Conservation (phyloP, 2,888 invertebrate genomes). For the Napeogenes sylphis region DNA sequence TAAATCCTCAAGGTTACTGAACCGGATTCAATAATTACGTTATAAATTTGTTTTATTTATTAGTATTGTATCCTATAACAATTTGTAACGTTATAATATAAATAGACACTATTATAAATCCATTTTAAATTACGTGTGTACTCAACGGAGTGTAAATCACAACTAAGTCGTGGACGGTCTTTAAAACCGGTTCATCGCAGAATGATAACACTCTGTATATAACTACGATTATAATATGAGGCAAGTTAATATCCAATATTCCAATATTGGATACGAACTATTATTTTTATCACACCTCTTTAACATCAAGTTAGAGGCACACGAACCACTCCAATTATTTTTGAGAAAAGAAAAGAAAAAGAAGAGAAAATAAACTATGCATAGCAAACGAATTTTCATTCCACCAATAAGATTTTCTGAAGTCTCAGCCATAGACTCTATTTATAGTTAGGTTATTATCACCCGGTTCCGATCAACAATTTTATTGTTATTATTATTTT, state of each 20-base stretch:
- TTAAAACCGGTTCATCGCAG: conserved; percentile 44
- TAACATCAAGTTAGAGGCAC: too few species aligned
- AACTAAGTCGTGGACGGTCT: conserved; percentile 40
- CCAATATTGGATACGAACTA: too few species aligned
- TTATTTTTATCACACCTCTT: too few species aligned
- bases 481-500: too few species aligned
- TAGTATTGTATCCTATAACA: background rate
- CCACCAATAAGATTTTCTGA: too few species aligned
- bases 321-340: too few species aligned
- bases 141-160: conserved; percentile 32
- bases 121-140: conserved; percentile 32
- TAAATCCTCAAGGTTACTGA: conserved; percentile 21
- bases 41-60: conserved; percentile 2
- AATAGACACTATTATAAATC: background rate
- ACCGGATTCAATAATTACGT: conserved; percentile 16
- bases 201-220: conserved; percentile 30
- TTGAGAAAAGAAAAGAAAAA: too few species aligned
- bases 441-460: too few species aligned
- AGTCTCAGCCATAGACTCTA: too few species aligned
- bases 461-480: too few species aligned
- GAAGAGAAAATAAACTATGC: too few species aligned
- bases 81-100: background rate
- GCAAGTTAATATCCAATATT: background rate
- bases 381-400: too few species aligned
- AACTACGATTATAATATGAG: conserved; percentile 5